Evolutionary conservation across 2,113 vertebrate species (phyloP), one percentile per base, ranked within the genome.

Genomic region (Coptodon rendalli): DNA sequence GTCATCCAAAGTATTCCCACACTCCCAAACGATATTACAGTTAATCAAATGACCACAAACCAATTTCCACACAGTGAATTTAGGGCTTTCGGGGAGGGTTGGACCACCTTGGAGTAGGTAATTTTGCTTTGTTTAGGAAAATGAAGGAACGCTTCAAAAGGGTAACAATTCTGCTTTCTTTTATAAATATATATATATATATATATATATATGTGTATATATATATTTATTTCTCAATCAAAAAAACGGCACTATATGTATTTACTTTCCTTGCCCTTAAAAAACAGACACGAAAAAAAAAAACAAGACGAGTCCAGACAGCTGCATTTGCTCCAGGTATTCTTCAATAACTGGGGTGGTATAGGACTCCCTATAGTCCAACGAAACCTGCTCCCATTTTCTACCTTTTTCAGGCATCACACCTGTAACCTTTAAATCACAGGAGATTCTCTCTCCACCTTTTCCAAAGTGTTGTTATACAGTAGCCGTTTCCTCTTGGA

Each of bases 381-480:
- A 61, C 78, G 24, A 90, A 90, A 90, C 87, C 50, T 76, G 40
- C 82, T 85, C 81, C 43, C n/a, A 81, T 92, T 93, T 91, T 89
- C 86, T 88, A 85, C 81, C 81, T 86, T 90, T 90, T 87, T 83
- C 59, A 86, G 43, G 50, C 89, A 82, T 93, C 89, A 86, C 86
- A 93, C 63, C 50, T 24, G 38, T 89, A 91, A 93, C 94, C 93
- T 94, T 93, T 85, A 88, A 94, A 91, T 90, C 91, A 78, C 90
- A 71, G 73, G 90, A 89, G 90, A 93, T 56, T 86, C 40, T 76
- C 54, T 66, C 36, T 83, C 84, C 76, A 59, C 88, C 83, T 85
- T 87, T 87, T 85, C 45, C 76, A 86, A 73, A 73, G 73, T 61
- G 82, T 85, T 90, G 82, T 90, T 88, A 91, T 87, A 91, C 81